Base-by-base conservation (phyloP, 2,797 vertebrate species). In the Enteromius mattozi region DNA sequence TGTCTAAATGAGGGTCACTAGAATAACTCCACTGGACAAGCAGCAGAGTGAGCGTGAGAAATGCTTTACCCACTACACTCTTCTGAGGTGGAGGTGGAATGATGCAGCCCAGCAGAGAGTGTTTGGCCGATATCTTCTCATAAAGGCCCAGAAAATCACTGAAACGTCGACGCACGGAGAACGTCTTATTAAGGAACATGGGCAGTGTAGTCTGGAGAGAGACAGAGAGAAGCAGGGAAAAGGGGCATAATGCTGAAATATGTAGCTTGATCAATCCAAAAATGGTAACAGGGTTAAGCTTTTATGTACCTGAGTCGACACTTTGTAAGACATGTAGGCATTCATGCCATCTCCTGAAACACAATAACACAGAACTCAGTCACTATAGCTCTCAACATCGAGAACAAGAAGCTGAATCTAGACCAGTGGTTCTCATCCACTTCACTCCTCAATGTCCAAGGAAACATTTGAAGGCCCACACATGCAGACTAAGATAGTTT, bases 111-210 rank as follows among this genome's bases (percentile, higher is more conserved):
- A 97, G 96, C 30, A 97, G 97, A 1, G 96, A 95, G 30, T 97
- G 97, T 71, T 99, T 99, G 88, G 96, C 97, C 0, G 94, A 97
- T 56, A 99, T 92, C 93, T 98, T 99, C 92, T 99, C 98, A 86
- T 97, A 98, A 61, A 99, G 95, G 86, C 98, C 98, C 89, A 99
- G 92, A 88, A 99, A 99, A 91, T 99, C 98, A 88, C 98, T 99
- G 91, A 98, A 99, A 88, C 98, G 96, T 92, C 98, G 96, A 89
- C 96, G 97, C 86, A 97, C 97, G 0, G 94, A 95, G 89, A 99
- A 99, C 66, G 94, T 94, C 90, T 96, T 97, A 91, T 90, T 97
- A 90, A 93, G 96, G 92, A 99, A 99, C 94, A 98, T 95, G 0
- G 96, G 91, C 92, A 99, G 92, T 75, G 95, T 86, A n/a, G 82